Base-by-base conservation (phyloP, 2,113 vertebrate genomes). In the Oryzias celebensis region DNA sequence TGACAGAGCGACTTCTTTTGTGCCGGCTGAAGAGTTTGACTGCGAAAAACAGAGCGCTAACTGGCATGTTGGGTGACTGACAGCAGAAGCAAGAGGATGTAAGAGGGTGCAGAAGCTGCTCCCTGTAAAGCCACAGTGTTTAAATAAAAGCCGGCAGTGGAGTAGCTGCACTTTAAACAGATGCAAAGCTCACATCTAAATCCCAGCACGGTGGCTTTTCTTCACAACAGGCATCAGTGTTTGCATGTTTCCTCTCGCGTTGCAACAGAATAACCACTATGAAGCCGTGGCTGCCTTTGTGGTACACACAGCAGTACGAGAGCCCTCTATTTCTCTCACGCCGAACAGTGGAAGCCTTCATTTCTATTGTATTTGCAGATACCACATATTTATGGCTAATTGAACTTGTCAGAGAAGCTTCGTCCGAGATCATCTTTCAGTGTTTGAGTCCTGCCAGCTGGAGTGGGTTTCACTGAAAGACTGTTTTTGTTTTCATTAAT, bases 171-270 rank as follows among this genome's bases (percentile, higher is more conserved):
- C 72, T 83, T 68, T 74, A 75, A 86, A 73, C 73, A 74, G 71
- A 82, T 70, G 73, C 70, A 82, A 75, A 83, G 80, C 81, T 89
- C 68, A 63, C 42, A 28, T 70, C 63, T 51, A 64, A 70, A 76
- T 59, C 85, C 65, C 31, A 46, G 22, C 8, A 57, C 53, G 36
- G 68, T 70, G 36, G 52, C 64, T 63, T 36, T 36, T 31, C 43
- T 65, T 62, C 70, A 64, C 77, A 86, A 82, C 66, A 83, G 68
- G 61, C 58, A 7, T 48, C 65, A 55, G 64, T 83, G 77, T 87
- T 82, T 70, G 44, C 64, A 36, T 22, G 50, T 64, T 58, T 69
- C 49, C 44, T 48, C 75, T 71, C 47, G 4, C 50, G 7, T 67
- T 55, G 42, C 58, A 36, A 13, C 58, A 10, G 28, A 31, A 24